Evolutionary conservation across 2,888 invertebrate species (phyloP).

Genomic region (Apodemia mormo): DNA sequence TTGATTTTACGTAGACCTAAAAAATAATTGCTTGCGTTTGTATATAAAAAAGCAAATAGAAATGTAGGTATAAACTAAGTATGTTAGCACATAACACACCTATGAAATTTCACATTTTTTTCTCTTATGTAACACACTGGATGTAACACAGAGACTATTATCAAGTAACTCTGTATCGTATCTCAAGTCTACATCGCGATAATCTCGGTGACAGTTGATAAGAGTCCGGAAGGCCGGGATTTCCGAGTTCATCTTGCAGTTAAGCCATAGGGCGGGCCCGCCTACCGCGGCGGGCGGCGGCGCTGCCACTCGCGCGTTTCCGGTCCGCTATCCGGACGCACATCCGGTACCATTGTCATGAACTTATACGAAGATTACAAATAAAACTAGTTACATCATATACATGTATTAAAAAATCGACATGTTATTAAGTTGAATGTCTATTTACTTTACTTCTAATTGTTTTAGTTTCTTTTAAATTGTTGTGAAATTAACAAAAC

Average conservation of each 20-base stretch:
- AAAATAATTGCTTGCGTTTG: too few species aligned
- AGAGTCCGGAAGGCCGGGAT: constrained; percentile 15
- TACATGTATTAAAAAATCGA: background rate
- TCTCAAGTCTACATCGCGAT: background rate
- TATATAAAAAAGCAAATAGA: too few species aligned
- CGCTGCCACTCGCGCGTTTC: constrained; percentile 60
- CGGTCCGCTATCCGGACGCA: constrained; percentile 69
- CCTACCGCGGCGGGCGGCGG: constrained; percentile 27
- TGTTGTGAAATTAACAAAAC: too few species aligned
- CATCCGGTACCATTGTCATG: constrained; percentile 47
- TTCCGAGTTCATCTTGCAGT: constrained; percentile 21
- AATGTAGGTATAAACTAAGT: too few species aligned
- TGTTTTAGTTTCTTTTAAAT: too few species aligned
- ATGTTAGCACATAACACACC: too few species aligned
- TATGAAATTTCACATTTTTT: background rate
- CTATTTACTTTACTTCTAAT: too few species aligned
- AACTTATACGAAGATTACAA: background rate
- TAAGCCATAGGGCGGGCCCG: constrained; percentile 34
- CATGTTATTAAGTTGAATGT: too few species aligned
- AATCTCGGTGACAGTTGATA: constrained; percentile 17
- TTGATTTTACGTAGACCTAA: too few species aligned
- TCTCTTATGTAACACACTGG: background rate
- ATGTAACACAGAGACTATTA: background rate
- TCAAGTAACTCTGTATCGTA: background rate
- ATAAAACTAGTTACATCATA: background rate